Base-by-base conservation (phyloP, 2,888 invertebrate genomes). In the Stratiomys singularior region DNA sequence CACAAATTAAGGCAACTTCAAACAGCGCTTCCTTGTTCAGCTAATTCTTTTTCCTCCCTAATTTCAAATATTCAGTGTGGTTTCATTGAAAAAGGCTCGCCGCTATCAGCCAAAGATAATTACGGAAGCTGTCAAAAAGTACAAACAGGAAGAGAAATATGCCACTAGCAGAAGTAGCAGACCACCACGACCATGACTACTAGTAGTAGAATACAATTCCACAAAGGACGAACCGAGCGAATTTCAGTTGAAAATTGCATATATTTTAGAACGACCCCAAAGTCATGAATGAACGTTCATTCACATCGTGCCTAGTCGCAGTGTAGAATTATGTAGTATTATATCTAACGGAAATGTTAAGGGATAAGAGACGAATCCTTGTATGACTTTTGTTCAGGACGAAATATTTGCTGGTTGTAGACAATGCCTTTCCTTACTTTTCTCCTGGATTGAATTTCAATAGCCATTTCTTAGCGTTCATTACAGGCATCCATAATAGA, bases 61-160 rank as follows among this genome's bases (percentile, higher is more conserved):
- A 21, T 60, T 60, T 9, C 52, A 18, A 52, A 60, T 60, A 60
- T 3, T 60, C 25, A 11, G 11, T n/a, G n/a, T 21, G 25, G 23
- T 25, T 60, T 67, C 44, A 44, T 44, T 67, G 67, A 44, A 44
- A n/a, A 44, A 44, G 44, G 21, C 21, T 23, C 30, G 69, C 72
- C 60, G 71, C 46, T 78, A 76, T 76, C 78, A 69, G 71, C 60
- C 76, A 71, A 52, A 67, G 76, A 78, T 78, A 78, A 78, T 78
- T 76, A 78, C 76, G 72, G 72, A 76, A 76, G 76, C 78, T 78
- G 78, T 78, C 78, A 78, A 76, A 77, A 78, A 78, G 76, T 78
- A 76, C 76, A 78, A 78, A 78, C 76, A 76, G 78, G 64, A 78
- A 71, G 63, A 72, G 76, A 76, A 72, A 78, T 78, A 69, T 76